Conservation (phyloP, 1,140 invertebrate genomes). For the Bradynema listronoti region DNA sequence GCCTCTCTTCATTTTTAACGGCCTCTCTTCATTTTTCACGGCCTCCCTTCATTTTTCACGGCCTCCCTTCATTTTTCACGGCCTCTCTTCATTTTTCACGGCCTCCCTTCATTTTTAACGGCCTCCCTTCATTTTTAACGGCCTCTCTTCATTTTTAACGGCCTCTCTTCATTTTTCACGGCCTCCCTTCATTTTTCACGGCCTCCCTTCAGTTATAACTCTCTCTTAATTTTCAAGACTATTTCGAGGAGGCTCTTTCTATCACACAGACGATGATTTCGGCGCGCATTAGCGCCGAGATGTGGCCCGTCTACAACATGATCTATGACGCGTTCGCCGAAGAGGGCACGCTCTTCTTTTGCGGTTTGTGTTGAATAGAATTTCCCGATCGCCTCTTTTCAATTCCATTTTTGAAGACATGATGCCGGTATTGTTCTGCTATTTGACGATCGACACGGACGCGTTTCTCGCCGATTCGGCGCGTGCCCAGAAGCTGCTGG, state of each 20-base stretch:
- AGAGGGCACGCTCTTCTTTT: slow-evolving; percentile 85
- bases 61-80: too few species aligned
- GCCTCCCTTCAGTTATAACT: too few species aligned
- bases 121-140: too few species aligned
- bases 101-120: too few species aligned
- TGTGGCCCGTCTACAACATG: slow-evolving; percentile 90
- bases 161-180: not conserved
- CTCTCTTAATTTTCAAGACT: slow-evolving; percentile 68
- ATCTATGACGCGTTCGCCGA: slow-evolving; percentile 60
- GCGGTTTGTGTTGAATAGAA: slow-evolving; percentile 59
- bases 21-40: too few species aligned
- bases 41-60: too few species aligned
- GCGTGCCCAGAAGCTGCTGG: slow-evolving; percentile 80
- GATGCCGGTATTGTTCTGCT: slow-evolving; percentile 96
- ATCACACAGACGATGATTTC: slow-evolving; percentile 84
- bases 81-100: too few species aligned
- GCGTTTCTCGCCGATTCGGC: slow-evolving; percentile 84
- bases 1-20: too few species aligned
- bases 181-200: slow-evolving; percentile 18
- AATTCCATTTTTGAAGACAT: slow-evolving; percentile 68
- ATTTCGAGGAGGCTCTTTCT: slow-evolving; percentile 88
- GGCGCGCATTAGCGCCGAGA: slow-evolving; percentile 77
- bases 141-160: too few species aligned
- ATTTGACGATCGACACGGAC: slow-evolving; percentile 85
- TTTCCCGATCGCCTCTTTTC: not conserved